These are phyloP conservation scores for Lontra canadensis DNA, from an alignment of 2,113 vertebrate genomes.

Conservation along the genomic window DNA sequence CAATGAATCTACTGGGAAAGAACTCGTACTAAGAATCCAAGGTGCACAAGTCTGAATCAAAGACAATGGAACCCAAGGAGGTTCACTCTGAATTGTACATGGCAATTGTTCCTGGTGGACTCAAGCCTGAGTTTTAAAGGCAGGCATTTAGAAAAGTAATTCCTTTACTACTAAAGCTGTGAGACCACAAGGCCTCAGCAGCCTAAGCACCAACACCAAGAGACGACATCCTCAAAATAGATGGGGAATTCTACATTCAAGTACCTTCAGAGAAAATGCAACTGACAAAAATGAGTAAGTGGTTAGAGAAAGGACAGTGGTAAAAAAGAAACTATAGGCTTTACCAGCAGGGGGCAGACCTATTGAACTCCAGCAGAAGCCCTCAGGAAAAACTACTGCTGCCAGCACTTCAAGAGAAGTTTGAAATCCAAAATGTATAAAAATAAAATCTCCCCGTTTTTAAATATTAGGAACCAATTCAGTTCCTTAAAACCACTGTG, in stretches of 20 bases:
- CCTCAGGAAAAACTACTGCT: background rate
- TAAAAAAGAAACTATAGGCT: background rate
- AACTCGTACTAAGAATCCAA: background rate
- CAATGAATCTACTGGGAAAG: background rate
- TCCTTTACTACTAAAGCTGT: background rate
- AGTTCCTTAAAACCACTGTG: background rate
- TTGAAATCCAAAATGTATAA: background rate
- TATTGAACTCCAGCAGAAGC: background rate
- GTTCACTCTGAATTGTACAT: background rate
- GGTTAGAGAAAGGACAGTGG: background rate
- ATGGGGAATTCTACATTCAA: background rate
- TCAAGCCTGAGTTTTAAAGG: background rate
- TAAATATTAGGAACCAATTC: background rate
- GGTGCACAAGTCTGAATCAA: background rate
- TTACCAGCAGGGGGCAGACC: background rate
- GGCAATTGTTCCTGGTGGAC: background rate
- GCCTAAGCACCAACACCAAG: background rate
- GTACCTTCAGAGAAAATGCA: background rate
- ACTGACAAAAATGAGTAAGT: background rate
- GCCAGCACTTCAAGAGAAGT: background rate
- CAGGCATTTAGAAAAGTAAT: background rate
- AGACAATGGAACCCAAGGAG: background rate
- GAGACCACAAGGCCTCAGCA: background rate
- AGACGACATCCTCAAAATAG: background rate
- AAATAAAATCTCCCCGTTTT: background rate